Evolutionary conservation across 2,888 invertebrate genomes (phyloP), one percentile per base, ranked within the genome.

Genomic region (Agrotis puta): DNA sequence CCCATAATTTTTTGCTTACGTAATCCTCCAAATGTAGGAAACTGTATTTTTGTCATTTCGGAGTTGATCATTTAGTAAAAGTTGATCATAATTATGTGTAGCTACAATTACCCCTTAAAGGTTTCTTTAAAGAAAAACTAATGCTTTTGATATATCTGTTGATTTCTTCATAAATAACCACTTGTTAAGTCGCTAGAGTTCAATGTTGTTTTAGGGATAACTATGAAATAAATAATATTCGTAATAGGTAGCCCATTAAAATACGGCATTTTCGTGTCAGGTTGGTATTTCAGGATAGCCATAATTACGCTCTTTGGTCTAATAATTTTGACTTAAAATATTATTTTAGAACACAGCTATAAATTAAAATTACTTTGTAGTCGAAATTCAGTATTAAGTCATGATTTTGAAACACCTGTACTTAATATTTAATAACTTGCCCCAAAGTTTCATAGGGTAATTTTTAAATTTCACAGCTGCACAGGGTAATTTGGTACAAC

Each of bases 141-240:
- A 39, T 39, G 39, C 11, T 9, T 9, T 39, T 11, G 11, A 43
- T 57, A 57, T 71, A 50, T 72, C 50, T 73, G 69, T 83, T 73
- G 64, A 39, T 76, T 77, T 65, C 57, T 66, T 51, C 13, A 22
- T 53, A 39, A 53, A 61, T 74, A 78, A 62, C 48, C 68, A 77
- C 79, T 85, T 69, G 61, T 68, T 82, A 58, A 69, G 63, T 57
- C 81, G 85, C 85, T 84, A 85, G 85, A 72, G 80, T 79, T 82
- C 83, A 62, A 80, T 85, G 82, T 83, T 80, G 79, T 79, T 64
- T 70, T 83, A 77, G 58, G 43, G 14, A 18, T 70, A 56, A 59
- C 54, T 66, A 64, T 43, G 16, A 64, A 59, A 53, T 68, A 62
- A 74, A 57, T 56, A 48, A 47, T 39, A 47, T 39, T 14, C 48